Evolutionary conservation across 92 coral and sea anemone genomes (phyloP).

Genomic region (Epizoanthus rinbou): DNA sequence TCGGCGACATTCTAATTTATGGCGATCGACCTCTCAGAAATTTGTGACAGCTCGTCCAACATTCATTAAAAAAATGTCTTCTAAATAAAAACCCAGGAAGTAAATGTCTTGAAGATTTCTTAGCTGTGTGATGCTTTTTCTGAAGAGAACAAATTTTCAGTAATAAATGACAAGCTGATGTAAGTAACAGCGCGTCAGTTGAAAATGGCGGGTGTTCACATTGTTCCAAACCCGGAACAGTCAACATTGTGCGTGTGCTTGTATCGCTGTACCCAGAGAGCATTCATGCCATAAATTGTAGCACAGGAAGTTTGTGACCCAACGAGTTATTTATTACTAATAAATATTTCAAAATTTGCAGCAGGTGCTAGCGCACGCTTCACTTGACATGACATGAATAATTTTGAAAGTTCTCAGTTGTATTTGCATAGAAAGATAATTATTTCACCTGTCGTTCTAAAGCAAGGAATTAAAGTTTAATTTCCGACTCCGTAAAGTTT

Average conservation of each 20-base stretch:
- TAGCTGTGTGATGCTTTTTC: neutral
- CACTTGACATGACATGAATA: slow-evolving; percentile 78
- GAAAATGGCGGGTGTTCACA: slow-evolving; percentile 10
- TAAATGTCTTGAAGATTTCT: neutral
- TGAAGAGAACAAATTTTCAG: neutral
- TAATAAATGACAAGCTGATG: neutral
- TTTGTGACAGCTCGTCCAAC: slow-evolving; percentile 21
- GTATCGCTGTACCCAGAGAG: neutral
- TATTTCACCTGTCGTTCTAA: slow-evolving; percentile 71
- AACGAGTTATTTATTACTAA: slow-evolving; percentile 65
- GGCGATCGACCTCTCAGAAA: neutral
- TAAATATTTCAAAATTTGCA: slow-evolving; percentile 75
- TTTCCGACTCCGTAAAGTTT: slow-evolving; percentile 39
- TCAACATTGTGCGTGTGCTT: slow-evolving; percentile 18
- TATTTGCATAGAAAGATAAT: slow-evolving; percentile 71
- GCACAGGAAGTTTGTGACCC: slow-evolving; percentile 26
- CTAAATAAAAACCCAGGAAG: neutral
- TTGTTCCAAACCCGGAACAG: slow-evolving; percentile 6
- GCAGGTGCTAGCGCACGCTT: slow-evolving; percentile 90
- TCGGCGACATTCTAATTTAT: slow-evolving; percentile 25
- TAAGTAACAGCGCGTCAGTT: neutral
- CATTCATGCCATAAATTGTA: neutral
- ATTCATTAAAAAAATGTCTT: slow-evolving; percentile 6
- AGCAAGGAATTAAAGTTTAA: slow-evolving; percentile 57
- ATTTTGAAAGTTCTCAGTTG: slow-evolving; percentile 55